A percentile compares a stretch with the other conserved stretches of the same genome.
phyloP scores from a whole-genome alignment of 2,113 vertebrate genomes.

The Poecilia latipinna region DNA sequence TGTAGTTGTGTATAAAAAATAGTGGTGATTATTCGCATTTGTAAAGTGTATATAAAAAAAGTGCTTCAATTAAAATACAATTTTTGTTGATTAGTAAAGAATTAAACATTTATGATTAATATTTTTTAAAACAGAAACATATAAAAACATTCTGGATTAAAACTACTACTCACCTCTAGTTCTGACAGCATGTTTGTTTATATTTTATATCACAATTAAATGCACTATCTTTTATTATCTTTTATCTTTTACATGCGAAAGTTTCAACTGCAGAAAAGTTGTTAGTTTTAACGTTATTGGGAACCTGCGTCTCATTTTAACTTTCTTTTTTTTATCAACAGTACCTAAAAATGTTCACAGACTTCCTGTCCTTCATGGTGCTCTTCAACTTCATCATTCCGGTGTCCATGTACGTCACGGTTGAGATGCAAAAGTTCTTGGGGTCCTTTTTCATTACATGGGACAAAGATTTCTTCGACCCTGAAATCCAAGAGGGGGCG shows the following conservation, averaged over 20 bases:
- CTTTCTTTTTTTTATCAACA: slow-evolving; percentile 59
- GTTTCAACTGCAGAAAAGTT: background rate
- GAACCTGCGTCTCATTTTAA: background rate
- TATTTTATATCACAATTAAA: background rate
- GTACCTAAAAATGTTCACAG: slow-evolving; percentile 96
- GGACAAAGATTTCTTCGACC: slow-evolving; percentile 96
- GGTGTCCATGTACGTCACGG: slow-evolving; percentile 98
- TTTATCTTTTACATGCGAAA: background rate
- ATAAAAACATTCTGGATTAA: too few relatives aligned
- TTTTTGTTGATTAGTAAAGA: too few relatives aligned
- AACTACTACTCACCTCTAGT: background rate
- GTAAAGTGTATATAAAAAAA: background rate
- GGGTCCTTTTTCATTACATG: slow-evolving; percentile 98
- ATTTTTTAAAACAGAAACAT: too few relatives aligned
- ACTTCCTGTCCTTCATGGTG: slow-evolving; percentile 99
- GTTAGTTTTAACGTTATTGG: background rate
- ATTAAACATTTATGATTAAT: too few relatives aligned
- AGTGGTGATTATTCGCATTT: background rate
- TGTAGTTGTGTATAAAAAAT: too few relatives aligned
- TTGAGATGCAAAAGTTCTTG: slow-evolving; percentile 99
- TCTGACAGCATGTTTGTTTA: background rate
- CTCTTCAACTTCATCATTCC: slow-evolving; percentile 99
- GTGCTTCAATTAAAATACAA: too few relatives aligned
- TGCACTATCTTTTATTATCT: background rate
- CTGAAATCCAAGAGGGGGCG: slow-evolving; percentile 92